Evolutionary conservation across 2,113 vertebrate species (phyloP), one percentile per base, ranked within the genome.

Genomic region (Entomyzon cyanotis): DNA sequence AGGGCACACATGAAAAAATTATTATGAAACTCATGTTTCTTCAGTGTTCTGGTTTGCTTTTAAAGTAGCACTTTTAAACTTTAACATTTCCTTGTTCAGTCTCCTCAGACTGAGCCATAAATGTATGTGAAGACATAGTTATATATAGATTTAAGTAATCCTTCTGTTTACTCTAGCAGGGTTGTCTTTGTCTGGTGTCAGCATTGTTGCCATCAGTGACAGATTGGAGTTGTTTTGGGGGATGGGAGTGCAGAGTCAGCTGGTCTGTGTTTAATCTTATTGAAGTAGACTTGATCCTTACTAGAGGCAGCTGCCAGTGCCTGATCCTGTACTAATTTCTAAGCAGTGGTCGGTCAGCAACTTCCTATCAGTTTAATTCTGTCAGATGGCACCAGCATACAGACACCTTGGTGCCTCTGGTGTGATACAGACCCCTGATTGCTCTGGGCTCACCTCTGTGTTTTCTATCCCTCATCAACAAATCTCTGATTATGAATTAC

Each of bases 81-180:
- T 37, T 50, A 83, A 22, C 11, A 7, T 70, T 85, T 86, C 35
- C 53, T 78, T 68, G 31, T 74, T 88, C 42, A 15, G 11, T 63
- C 53, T 88, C 42, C 39, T 78, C 63, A 56, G 73, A 28, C 39
- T 76, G 75, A 63, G 37, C 50, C 56, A 25, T 56, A 23, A 44
- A 80, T 27, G 24, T 86, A 19, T 76, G 15, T 80, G 82, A 93
- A 44, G 52, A 37, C 73, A 56, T 11, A 71, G 55, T 90, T 94
- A 90, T 95, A 92, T 89, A 94, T 75, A 95, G 93, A 47, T 94
- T 91, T 83, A 84, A 89, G 70, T 97, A 97, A 96, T 94, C 95
- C 84, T 91, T 94, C 81, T 95, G 94, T 94, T 96, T 96, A 89
- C 84, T 52, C 55, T 74, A 85, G 77, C 37, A 9, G 42, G 87